phyloP scores from a whole-genome alignment of 2,888 invertebrate genomes.

The Harpalus rufipes region DNA sequence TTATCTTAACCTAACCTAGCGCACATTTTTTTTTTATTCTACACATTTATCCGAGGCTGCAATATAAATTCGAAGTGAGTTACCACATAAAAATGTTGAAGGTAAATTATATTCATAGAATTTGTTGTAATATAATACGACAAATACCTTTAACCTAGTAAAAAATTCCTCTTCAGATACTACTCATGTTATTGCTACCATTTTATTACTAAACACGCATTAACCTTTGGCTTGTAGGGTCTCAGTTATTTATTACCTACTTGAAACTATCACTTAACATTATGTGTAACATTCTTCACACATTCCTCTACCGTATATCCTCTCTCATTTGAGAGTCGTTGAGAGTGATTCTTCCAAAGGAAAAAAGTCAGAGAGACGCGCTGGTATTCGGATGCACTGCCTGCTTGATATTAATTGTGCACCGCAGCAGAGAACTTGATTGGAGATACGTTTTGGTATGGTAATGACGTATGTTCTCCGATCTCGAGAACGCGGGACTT shows the following conservation, averaged over 20 bases:
- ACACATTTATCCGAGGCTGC: too few relatives aligned
- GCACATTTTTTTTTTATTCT: too few relatives aligned
- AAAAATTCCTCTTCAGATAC: neutral
- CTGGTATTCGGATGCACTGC: slow-evolving; percentile 28
- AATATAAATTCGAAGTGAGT: too few relatives aligned
- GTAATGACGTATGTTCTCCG: slow-evolving; percentile 15
- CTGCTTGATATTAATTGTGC: slow-evolving; percentile 36
- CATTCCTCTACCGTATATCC: neutral
- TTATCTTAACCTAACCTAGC: too few relatives aligned
- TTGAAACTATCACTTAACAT: slow-evolving; percentile 27
- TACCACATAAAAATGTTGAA: too few relatives aligned
- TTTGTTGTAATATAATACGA: too few relatives aligned
- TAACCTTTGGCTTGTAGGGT: slow-evolving; percentile 24
- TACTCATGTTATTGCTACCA: slow-evolving; percentile 5
- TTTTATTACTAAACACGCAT: slow-evolving; percentile 39
- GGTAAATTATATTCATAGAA: too few relatives aligned
- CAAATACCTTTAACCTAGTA: neutral
- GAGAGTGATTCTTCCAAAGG: neutral
- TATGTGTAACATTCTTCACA: slow-evolving; percentile 31
- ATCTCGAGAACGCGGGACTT: neutral
- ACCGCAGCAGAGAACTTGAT: slow-evolving; percentile 17
- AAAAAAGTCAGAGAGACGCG: slow-evolving; percentile 21
- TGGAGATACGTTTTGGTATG: slow-evolving; percentile 39
- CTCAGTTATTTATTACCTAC: slow-evolving; percentile 14
- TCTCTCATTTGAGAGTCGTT: neutral